phyloP scores from a whole-genome alignment of 1,140 invertebrate genomes.

The Mercenaria mercenaria region DNA sequence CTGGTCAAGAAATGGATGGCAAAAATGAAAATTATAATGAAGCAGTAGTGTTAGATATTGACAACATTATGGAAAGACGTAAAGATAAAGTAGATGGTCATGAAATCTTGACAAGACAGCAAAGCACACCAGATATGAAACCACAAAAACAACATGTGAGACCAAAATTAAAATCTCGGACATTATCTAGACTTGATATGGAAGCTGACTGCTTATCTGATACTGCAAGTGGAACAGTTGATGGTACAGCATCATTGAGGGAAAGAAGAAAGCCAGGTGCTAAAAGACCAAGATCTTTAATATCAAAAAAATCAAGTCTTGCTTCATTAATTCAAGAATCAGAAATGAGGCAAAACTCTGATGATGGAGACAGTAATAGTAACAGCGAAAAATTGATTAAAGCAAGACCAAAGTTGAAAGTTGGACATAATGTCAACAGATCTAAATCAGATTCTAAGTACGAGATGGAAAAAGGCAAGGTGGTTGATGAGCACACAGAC shows the following conservation, averaged over 20 bases:
- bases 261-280: constrained; percentile 19
- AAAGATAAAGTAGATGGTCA: background rate
- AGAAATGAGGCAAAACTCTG: background rate
- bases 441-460: constrained; percentile 57
- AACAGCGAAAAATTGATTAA: background rate
- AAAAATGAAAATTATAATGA: background rate
- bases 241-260: background rate
- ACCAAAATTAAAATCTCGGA: constrained; percentile 48
- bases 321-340: constrained; percentile 19
- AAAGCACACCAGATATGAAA: constrained; percentile 11
- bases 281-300: constrained; percentile 56
- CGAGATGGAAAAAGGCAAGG: constrained; percentile 30
- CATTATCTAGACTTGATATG: constrained; percentile 42
- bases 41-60: background rate
- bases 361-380: constrained; percentile 13
- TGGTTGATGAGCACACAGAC: background rate
- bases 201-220: constrained; percentile 45
- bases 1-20: background rate
- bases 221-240: background rate
- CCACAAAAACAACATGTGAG: background rate
- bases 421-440: constrained; percentile 47
- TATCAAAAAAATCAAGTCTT: constrained; percentile 62
- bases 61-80: background rate
- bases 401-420: constrained; percentile 34
- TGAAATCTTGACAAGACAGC: background rate